Percentiles rank a stretch among this genome's conserved stretches.
Conservation (phyloP, 1,140 invertebrate genomes). For the Drosophila fuyamai region DNA sequence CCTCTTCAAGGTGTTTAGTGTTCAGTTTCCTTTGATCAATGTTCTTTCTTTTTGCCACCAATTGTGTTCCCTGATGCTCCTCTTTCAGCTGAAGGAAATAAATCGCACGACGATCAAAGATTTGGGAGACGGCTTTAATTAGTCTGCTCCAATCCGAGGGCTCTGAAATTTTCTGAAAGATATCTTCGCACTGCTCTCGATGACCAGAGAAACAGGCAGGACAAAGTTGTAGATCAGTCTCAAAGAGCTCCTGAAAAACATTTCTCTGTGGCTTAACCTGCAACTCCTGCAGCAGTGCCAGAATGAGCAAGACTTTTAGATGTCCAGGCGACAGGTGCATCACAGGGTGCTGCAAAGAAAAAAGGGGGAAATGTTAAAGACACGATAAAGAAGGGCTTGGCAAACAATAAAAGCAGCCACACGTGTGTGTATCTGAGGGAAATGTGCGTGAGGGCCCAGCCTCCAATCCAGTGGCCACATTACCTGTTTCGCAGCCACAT, state of each 20-base stretch:
- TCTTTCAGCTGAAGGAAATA: conserved; percentile 20
- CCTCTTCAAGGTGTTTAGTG: neutral
- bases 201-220: conserved; percentile 38
- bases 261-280: conserved; percentile 27
- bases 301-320: conserved; percentile 39
- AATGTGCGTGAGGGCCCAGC: conserved; percentile 42
- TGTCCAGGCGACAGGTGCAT: conserved; percentile 49
- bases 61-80: neutral
- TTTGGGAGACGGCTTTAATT: conserved; percentile 8
- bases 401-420: conserved; percentile 17
- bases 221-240: conserved; percentile 40
- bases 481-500: conserved; percentile 64
- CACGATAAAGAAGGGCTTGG: conserved; percentile 23
- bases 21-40: neutral
- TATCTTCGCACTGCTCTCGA: conserved; percentile 13
- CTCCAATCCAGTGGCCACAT: conserved; percentile 30
- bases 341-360: conserved; percentile 25
- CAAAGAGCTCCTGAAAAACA: conserved; percentile 28
- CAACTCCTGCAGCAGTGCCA: conserved; percentile 43
- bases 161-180: conserved; percentile 27
- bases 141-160: conserved; percentile 25
- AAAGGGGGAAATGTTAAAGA: neutral
- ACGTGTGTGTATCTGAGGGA: conserved; percentile 18
- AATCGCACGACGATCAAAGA: conserved; percentile 30
- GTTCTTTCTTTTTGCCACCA: conserved; percentile 39